Evolutionary conservation across 2,113 vertebrate species (phyloP).

Genomic region (Ceyx cyanopectus): DNA sequence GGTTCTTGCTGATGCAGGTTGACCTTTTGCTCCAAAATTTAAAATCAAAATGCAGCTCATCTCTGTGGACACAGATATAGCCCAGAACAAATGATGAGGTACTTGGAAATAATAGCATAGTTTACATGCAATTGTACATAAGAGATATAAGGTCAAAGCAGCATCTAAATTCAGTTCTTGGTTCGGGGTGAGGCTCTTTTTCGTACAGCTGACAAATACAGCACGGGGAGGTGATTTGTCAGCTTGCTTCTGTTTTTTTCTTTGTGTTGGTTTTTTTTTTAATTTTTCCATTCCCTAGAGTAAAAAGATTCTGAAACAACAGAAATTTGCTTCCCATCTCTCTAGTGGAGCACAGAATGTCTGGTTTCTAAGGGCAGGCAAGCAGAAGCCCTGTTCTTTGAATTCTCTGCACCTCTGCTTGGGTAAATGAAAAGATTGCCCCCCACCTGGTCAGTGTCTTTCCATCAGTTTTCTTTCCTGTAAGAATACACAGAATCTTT

Average conservation of each 20-base stretch:
- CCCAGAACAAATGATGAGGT: slow-evolving; percentile 5
- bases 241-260: not conserved
- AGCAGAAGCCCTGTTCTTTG: not conserved
- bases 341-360: not conserved
- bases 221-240: not conserved
- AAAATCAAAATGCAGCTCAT: slow-evolving; percentile 24
- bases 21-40: slow-evolving; percentile 48
- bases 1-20: not conserved
- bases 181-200: not conserved
- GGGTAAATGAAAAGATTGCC: not conserved
- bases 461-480: not conserved
- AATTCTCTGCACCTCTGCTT: not conserved
- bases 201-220: not conserved
- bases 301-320: not conserved
- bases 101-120: slow-evolving; percentile 12
- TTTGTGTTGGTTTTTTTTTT: not conserved
- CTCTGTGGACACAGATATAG: not conserved
- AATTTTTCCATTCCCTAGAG: not conserved
- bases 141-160: slow-evolving; percentile 30
- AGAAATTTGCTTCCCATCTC: not conserved
- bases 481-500: not conserved
- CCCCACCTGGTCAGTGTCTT: not conserved
- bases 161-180: slow-evolving; percentile 32
- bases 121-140: slow-evolving; percentile 20
- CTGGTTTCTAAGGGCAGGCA: not conserved